Conservation (phyloP, 2,888 invertebrate species). For the Macaria notata region DNA sequence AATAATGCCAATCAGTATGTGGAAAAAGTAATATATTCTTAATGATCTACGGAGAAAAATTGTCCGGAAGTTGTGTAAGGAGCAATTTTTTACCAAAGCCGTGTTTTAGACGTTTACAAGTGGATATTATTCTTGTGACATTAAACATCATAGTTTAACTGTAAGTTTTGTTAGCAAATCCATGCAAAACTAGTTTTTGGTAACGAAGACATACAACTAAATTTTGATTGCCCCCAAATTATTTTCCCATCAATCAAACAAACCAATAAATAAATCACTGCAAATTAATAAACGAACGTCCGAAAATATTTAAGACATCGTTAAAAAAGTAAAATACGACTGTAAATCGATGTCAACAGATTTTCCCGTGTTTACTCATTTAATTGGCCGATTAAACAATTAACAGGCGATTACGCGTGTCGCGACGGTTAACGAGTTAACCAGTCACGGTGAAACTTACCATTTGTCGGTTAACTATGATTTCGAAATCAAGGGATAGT, state of each 20-base stretch:
- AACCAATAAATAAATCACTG: constrained; percentile 15
- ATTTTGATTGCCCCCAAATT: no score
- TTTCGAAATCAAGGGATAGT: neutral
- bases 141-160: no score
- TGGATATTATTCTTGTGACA: no score
- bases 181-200: no score
- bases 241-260: constrained; percentile 7
- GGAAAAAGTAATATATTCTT: no score
- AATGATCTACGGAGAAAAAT: no score
- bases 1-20: no score
- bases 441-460: constrained; percentile 29
- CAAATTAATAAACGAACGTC: constrained; percentile 17
- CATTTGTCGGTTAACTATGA: constrained; percentile 27
- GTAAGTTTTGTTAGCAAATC: no score
- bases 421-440: constrained; percentile 35
- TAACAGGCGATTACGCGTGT: constrained; percentile 33
- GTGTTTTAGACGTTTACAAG: no score
- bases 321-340: constrained; percentile 25
- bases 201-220: no score
- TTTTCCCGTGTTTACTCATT: constrained; percentile 27
- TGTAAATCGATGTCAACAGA: constrained; percentile 29
- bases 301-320: constrained; percentile 26
- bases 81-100: no score
- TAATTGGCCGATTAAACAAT: constrained; percentile 37
- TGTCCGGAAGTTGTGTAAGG: no score